Evolutionary conservation across 2,888 invertebrate genomes (phyloP), one percentile per base, ranked within the genome.

Genomic region (Epinotia brunnichana): DNA sequence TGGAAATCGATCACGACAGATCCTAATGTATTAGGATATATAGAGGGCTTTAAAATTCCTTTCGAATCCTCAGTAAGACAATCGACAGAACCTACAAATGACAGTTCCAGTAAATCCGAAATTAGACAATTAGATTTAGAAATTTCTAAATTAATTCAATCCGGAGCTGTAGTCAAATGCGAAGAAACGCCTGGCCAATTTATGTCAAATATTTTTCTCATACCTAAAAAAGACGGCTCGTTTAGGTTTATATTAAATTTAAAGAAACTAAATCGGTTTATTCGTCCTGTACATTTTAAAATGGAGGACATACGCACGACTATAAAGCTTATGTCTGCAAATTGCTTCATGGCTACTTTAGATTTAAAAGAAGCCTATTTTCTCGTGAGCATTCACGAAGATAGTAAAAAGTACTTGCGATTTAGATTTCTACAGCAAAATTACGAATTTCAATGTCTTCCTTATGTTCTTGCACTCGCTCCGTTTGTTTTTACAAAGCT

Each of bases 361-460:
- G 21, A 24, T 24, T 24, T 24, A 24, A 24, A 24, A 24, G 21
- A 24, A 24, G 21, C 21, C 21, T 24, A 24, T 24, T 24, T 24
- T 24, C 21, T 24, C 21, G 21, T 24, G 21, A 24, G 21, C 35
- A 35, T 35, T 1, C 35, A 35, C 35, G 35, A 35, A 9, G 35
- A 35, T 35, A 35, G 35, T 35, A 35, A 5, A 9, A 35, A 35
- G 35, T 35, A 35, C 35, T 35, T 35, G 35, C 35, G 35, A 9
- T 35, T 35, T 35, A 35, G 35, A 35, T 35, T 3, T 35, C 9
- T 35, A 35, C 7, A 9, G 9, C 35, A 35, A 35, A 35, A 24
- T 74, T 76, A 69, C 19, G 73, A 76, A 29, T 76, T 76, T 60
- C 66, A 73, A 44, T 75, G 73, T 44, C n/a, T 75, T 21, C 75